Conservation (phyloP, 2,888 invertebrate genomes). For the Sarcophaga variegata region DNA sequence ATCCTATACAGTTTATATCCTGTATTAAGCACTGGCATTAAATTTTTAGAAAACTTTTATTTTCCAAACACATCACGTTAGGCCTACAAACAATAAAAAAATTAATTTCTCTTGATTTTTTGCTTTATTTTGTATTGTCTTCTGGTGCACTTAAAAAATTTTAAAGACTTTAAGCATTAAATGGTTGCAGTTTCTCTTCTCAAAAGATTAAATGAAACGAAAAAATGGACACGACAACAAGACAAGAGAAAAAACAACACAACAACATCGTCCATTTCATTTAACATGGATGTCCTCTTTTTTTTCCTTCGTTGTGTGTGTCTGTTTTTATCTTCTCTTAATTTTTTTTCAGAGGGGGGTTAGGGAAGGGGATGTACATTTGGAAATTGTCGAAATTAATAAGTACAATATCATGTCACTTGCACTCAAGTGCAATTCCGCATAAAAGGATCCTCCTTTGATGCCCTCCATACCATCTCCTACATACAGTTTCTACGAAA, state of each 20-base stretch:
- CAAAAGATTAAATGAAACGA: background rate
- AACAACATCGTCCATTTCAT: background rate
- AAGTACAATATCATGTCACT: constrained; percentile 32
- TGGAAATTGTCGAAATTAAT: constrained; percentile 24
- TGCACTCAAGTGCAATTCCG: constrained; percentile 20
- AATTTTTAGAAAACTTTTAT: too few species aligned
- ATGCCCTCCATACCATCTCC: background rate
- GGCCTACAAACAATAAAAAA: background rate
- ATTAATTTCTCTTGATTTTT: background rate
- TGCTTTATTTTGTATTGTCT: background rate
- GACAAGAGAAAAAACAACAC: background rate
- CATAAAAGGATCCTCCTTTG: background rate
- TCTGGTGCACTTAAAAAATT: background rate
- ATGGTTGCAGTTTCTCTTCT: background rate
- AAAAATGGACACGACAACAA: background rate
- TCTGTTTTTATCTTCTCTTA: background rate
- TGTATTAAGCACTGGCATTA: too few species aligned
- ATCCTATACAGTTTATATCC: too few species aligned
- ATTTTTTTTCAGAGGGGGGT: background rate
- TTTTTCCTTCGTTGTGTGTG: too few species aligned
- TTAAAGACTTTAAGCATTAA: constrained; percentile 2
- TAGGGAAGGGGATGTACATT: background rate
- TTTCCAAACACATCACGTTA: too few species aligned
- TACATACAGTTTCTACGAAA: background rate
- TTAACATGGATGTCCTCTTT: background rate